Evolutionary conservation across 2,797 vertebrate genomes (phyloP), one percentile per base, ranked within the genome.

Genomic region (Oryzias dopingdopingensis): DNA sequence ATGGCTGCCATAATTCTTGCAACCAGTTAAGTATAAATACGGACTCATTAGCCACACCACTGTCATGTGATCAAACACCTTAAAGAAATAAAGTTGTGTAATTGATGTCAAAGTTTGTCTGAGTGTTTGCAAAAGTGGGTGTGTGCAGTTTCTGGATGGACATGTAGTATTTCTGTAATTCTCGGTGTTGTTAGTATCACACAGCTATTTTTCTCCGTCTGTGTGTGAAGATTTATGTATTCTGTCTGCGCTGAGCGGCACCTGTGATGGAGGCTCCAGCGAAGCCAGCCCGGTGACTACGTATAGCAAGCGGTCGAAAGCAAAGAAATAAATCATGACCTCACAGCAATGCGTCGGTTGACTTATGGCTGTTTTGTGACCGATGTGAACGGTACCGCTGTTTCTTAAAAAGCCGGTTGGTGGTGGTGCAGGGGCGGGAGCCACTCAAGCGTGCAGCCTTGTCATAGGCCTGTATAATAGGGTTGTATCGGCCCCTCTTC

Each of bases 321-420:
- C 93, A 93, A 91, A 96, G 91, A 92, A 94, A 94, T 95, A 95
- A 95, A 96, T 96, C 94, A 96, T 96, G 92, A 91, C 92, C 88
- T 89, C 94, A 96, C 96, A 97, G 93, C 92, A 90, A 88, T 83
- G 89, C 90, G 93, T 94, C 92, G 92, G 92, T 92, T 94, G 93
- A 94, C 95, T 95, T 94, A 93, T 91, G 93, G 92, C 93, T 94
- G 93, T 93, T 94, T 92, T 88, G 92, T 93, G 94, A 93, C 93
- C 92, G 59, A 91, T 94, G 90, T 92, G 88, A 93, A 90, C 70
- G 88, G 86, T 89, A 92, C 88, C 84, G 81, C 90, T 94, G 93
- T 93, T 94, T 87, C 92, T 41, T 45, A 37, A 93, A 92, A 88
- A 88, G 63, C 91, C 82, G 87, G 58, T 73, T 62, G 70, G 78